phyloP scores from a whole-genome alignment of 2,113 vertebrate genomes.

The Micromys minutus region DNA sequence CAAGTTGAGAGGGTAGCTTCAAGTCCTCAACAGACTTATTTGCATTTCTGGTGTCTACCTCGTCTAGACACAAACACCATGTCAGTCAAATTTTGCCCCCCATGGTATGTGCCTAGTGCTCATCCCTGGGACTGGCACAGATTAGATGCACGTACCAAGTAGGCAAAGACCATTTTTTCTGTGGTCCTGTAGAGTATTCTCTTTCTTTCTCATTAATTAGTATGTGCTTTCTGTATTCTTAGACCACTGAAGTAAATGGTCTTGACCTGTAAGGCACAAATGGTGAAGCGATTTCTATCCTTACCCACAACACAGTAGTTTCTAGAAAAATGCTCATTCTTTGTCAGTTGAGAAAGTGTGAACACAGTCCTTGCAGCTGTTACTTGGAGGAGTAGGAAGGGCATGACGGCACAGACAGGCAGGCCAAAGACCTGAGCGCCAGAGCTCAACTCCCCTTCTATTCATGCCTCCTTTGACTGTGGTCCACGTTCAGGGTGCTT shows the following conservation, averaged over 20 bases:
- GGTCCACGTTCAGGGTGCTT: neutral
- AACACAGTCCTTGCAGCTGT: neutral
- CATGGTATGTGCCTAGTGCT: neutral
- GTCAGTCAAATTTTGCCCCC: neutral
- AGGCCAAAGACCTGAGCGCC: neutral
- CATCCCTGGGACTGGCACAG: neutral
- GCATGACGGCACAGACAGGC: neutral
- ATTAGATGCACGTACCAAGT: neutral
- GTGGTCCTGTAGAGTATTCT: neutral
- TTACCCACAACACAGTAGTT: neutral
- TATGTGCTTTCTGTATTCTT: neutral
- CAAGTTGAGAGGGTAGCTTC: neutral
- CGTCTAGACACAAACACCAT: neutral
- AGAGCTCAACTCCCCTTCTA: neutral
- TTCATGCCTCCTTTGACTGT: neutral
- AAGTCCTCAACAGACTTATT: neutral
- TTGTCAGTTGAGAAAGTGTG: neutral
- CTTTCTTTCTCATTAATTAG: neutral
- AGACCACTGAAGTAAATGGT: neutral
- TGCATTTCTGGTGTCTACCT: neutral
- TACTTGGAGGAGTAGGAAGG: neutral
- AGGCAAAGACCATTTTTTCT: too few relatives aligned
- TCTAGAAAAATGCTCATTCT: neutral
- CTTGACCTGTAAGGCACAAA: neutral
- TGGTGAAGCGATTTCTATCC: neutral